Evolutionary conservation across 2,113 vertebrate species (phyloP).

Genomic region (Cnemophilus loriae): DNA sequence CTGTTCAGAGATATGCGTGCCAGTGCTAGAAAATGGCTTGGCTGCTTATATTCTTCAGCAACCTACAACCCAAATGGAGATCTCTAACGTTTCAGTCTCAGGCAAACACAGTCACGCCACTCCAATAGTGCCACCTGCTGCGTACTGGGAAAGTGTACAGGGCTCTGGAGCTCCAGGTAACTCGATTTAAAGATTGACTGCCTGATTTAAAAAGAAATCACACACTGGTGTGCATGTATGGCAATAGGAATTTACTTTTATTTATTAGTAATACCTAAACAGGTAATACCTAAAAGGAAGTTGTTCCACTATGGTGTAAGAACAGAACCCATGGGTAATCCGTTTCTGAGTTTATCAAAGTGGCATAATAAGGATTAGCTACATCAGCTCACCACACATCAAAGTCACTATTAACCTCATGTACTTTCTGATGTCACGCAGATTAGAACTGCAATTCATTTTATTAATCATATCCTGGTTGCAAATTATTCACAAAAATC

Average conservation of each 20-base stretch:
- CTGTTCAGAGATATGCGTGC: neutral
- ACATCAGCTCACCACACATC: neutral
- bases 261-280: neutral
- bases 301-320: neutral
- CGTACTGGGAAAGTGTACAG: neutral
- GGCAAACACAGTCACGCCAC: neutral
- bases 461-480: neutral
- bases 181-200: neutral
- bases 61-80: neutral
- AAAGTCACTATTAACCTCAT: neutral
- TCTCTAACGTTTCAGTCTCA: neutral
- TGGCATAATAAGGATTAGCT: neutral
- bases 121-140: slow-evolving; percentile 59
- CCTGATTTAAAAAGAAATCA: neutral
- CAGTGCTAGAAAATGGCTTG: neutral
- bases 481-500: neutral
- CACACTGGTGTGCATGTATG: neutral
- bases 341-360: neutral
- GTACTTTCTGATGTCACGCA: neutral
- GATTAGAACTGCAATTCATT: neutral
- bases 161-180: neutral
- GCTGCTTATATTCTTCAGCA: neutral
- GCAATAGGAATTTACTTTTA: neutral
- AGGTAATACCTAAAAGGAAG: neutral
- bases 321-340: neutral